These are phyloP conservation scores for Stigmatopora argus DNA, from an alignment of 2,113 vertebrate genomes.

Conservation along the genomic window DNA sequence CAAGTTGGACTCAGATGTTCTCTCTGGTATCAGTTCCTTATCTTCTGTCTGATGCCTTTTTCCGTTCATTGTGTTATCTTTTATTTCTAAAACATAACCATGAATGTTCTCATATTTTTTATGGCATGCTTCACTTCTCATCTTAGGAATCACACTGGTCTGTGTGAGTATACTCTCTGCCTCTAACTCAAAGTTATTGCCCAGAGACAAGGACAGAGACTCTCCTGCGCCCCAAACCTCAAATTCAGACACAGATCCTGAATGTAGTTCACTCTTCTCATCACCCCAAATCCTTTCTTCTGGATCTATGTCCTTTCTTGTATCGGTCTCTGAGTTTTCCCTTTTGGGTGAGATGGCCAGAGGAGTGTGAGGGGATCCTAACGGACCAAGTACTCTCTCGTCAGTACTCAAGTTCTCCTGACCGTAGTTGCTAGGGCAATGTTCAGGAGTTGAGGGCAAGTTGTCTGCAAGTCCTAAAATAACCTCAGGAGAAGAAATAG, in stretches of 20 bases:
- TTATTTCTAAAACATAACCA: slow-evolving; percentile 48
- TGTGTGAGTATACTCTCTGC: slow-evolving; percentile 62
- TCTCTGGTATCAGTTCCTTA: slow-evolving; percentile 41
- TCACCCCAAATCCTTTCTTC: slow-evolving; percentile 48
- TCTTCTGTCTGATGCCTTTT: slow-evolving; percentile 48
- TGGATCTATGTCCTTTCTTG: slow-evolving; percentile 34
- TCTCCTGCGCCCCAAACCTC: slow-evolving; percentile 58
- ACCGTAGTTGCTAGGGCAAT: slow-evolving; percentile 59
- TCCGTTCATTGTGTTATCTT: slow-evolving; percentile 60
- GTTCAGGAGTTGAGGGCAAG: slow-evolving; percentile 57
- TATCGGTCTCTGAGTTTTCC: slow-evolving; percentile 71
- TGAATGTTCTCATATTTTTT: slow-evolving; percentile 46
- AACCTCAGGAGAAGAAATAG: slow-evolving; percentile 64
- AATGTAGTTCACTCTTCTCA: slow-evolving; percentile 34
- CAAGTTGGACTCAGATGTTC: slow-evolving; percentile 63
- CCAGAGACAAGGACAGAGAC: slow-evolving; percentile 56
- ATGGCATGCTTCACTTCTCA: slow-evolving; percentile 30
- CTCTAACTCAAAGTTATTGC: slow-evolving; percentile 62
- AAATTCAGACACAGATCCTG: slow-evolving; percentile 42
- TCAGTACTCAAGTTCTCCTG: slow-evolving; percentile 71
- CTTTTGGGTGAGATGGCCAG: slow-evolving; percentile 76
- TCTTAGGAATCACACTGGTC: slow-evolving; percentile 38
- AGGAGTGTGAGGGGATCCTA: slow-evolving; percentile 64
- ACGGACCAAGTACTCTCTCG: slow-evolving; percentile 55
- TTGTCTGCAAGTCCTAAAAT: slow-evolving; percentile 66